These are phyloP conservation scores for Pogonomyrmex barbatus DNA, from an alignment of 1,140 invertebrate species.

Conservation along the genomic window DNA sequence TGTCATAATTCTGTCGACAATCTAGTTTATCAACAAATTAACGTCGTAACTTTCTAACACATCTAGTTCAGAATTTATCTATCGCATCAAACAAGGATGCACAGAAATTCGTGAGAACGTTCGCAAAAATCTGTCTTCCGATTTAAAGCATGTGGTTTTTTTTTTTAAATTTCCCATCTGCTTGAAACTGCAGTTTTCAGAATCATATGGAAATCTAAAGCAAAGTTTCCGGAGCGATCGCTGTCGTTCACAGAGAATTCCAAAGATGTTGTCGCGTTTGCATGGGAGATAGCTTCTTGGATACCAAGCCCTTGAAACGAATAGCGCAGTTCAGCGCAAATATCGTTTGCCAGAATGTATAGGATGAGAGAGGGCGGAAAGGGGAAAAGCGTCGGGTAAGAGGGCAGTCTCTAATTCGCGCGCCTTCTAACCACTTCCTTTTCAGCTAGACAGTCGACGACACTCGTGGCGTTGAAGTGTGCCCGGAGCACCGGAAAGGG, in stretches of 20 bases:
- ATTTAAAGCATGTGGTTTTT: constrained; percentile 11
- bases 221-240: constrained; percentile 30
- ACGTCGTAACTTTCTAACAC: background rate
- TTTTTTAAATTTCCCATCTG: constrained; percentile 27
- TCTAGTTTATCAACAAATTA: background rate
- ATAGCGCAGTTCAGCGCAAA: constrained; percentile 19
- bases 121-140: constrained; percentile 41
- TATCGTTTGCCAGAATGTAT: constrained; percentile 17
- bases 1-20: background rate
- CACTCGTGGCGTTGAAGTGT: constrained; percentile 65
- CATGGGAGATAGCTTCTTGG: constrained; percentile 32
- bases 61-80: background rate
- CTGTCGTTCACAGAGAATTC: constrained; percentile 20
- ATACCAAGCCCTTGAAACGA: constrained; percentile 3
- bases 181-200: constrained; percentile 11
- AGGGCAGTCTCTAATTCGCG: constrained; percentile 68
- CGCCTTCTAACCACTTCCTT: constrained; percentile 71
- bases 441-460: constrained; percentile 66
- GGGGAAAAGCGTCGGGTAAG: constrained; percentile 13
- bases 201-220: constrained; percentile 45
- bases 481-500: constrained; percentile 65
- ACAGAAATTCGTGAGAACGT: background rate
- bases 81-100: background rate
- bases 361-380: background rate
- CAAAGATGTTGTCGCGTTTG: constrained; percentile 41